Conservation (phyloP, 2,113 vertebrate genomes). For the Enhydra lutris region DNA sequence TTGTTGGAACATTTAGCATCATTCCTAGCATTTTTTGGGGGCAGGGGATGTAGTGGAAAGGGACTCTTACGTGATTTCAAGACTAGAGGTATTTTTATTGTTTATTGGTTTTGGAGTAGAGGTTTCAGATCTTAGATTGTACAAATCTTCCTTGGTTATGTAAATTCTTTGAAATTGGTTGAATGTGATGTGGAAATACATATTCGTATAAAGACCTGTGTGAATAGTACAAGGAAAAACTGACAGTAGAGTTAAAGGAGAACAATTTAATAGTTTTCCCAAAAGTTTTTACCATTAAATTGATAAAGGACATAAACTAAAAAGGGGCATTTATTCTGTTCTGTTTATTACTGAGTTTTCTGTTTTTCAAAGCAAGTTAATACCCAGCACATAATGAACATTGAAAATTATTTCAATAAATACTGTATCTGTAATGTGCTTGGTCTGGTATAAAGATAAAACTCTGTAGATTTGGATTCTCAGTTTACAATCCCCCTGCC, state of each 20-base stretch:
- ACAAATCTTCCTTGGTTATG: conserved; percentile 8
- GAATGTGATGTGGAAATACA: not conserved
- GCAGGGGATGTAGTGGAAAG: not conserved
- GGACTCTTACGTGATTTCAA: not conserved
- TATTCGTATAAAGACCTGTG: not conserved
- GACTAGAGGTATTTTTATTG: conserved; percentile 26
- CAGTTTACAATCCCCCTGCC: not conserved
- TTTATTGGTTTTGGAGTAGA: not conserved
- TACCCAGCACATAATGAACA: not conserved
- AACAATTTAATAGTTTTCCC: not conserved
- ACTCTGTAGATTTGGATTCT: conserved; percentile 3
- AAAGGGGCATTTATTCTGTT: not conserved
- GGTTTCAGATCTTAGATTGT: conserved; percentile 1
- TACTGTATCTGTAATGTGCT: not conserved
- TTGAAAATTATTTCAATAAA: conserved; percentile 28
- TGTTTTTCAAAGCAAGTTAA: not conserved
- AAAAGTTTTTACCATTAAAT: conserved; percentile 4
- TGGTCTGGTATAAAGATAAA: not conserved
- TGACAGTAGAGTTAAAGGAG: not conserved
- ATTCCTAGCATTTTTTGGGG: not conserved
- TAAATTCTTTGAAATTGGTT: conserved; percentile 29
- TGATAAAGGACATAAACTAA: not conserved
- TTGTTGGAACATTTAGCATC: conserved; percentile 44
- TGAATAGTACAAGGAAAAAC: conserved; percentile 22
- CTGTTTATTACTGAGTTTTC: not conserved